These are phyloP conservation scores for Bufo gargarizans DNA, from an alignment of 2,113 vertebrate species.

Conservation along the genomic window DNA sequence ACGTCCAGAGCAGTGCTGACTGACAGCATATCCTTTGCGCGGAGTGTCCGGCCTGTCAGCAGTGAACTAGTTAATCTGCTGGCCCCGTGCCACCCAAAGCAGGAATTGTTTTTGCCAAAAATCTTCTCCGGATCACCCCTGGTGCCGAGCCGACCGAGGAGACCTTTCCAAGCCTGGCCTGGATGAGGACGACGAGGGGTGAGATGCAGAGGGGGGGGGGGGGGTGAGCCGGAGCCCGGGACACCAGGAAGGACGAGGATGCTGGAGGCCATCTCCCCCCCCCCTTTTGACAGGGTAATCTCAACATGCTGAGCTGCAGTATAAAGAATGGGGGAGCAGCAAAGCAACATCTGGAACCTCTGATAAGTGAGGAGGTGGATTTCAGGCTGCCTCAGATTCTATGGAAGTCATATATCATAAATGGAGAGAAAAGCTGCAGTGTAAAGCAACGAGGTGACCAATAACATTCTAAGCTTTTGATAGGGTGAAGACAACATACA, in stretches of 20 bases:
- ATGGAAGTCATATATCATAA: no score
- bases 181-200: not conserved
- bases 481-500: no score
- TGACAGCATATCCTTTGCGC: not conserved
- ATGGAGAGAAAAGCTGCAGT: no score
- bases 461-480: no score
- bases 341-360: no score
- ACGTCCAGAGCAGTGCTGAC: not conserved
- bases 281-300: no score
- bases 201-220: not conserved
- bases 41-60: constrained; percentile 37
- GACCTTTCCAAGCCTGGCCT: constrained; percentile 50
- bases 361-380: no score
- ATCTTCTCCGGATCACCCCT: constrained; percentile 59
- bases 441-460: no score
- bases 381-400: no score
- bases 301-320: not conserved
- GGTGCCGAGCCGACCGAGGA: constrained; percentile 65
- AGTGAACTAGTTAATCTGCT: constrained; percentile 24
- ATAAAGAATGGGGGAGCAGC: not conserved
- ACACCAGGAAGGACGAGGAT: not conserved
- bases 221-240: not conserved
- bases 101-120: constrained; percentile 68
- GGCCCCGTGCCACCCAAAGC: constrained; percentile 60
- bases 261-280: no score